Evolutionary conservation across 2,113 vertebrate species (phyloP), one percentile per base, ranked within the genome.

Genomic region (Ailurus styani): DNA sequence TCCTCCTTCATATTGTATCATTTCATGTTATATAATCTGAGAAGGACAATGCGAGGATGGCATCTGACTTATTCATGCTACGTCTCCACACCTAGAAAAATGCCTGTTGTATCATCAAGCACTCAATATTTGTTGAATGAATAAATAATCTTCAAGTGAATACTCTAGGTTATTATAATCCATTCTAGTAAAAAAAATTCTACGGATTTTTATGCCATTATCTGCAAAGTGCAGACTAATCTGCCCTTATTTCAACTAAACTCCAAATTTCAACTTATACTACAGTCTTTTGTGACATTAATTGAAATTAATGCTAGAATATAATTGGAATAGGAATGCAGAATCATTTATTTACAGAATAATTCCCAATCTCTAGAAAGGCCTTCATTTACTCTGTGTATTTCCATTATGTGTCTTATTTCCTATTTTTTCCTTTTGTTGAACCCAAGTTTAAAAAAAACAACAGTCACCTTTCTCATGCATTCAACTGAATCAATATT

Each of bases 241-340:
- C 77, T 70, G 27, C 21, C 23, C n/a, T 93, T 91, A 52, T 90
- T 79, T 97, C 93, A 57, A 50, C 52, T 96, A 81, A 96, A 31
- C 7, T 42, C 12, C 54, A 87, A 83, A 50, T 87, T 84, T 87
- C 70, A 96, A 62, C 31, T 73, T 93, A 42, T 7, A 54, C 23
- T 83, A 25, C 6, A 68, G 5, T 82, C 27, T 96, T 29, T 27
- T 40, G 12, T 57, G 27, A 12, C 18, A 87, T 50, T 72, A 78
- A n/a, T 40, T 55, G 17, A 85, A 96, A 79, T 52, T 20, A 64
- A 81, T 37, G 11, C 1, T 62, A 2, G 6, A 77, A 81, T 87
- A 17, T 15, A 75, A 95, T 83, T 66, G 87, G 37, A 97, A 96
- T 82, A 78, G 17, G 95, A 93, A 87, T 45, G 1, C 14, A 90